Evolutionary conservation across 1,140 invertebrate genomes (phyloP).

Genomic region (Theocolax elegans): DNA sequence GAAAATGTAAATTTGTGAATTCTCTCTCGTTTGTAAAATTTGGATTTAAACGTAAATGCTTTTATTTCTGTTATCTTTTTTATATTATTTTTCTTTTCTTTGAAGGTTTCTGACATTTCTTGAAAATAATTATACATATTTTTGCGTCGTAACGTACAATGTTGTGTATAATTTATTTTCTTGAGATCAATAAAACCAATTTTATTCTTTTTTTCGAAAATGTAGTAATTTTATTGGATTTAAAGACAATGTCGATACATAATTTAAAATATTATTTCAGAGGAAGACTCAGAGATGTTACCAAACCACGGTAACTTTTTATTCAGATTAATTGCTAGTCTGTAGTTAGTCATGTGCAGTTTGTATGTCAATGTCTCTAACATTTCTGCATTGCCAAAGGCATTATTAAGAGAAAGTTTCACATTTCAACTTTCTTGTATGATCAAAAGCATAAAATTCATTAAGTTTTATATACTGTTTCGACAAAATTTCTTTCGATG

Average conservation of each 20-base stretch:
- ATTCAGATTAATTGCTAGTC: slow-evolving; percentile 38
- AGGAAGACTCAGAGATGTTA: slow-evolving; percentile 69
- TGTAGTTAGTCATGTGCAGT: slow-evolving; percentile 34
- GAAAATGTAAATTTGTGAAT: too few species aligned
- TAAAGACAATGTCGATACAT: slow-evolving; percentile 46
- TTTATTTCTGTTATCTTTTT: too few species aligned
- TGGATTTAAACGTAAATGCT: too few species aligned
- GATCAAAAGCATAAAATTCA: background rate
- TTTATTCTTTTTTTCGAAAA: too few species aligned
- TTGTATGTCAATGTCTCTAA: slow-evolving; percentile 36
- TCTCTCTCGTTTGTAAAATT: too few species aligned
- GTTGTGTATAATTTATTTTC: background rate
- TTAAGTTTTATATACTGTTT: background rate
- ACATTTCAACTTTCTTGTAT: background rate
- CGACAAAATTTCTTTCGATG: too few species aligned
- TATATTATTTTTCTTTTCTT: background rate
- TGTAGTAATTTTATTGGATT: background rate
- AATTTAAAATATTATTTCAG: slow-evolving; percentile 65
- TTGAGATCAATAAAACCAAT: background rate
- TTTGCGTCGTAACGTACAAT: too few species aligned
- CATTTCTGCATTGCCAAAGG: slow-evolving; percentile 10
- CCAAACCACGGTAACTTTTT: slow-evolving; percentile 66
- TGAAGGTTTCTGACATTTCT: background rate
- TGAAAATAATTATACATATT: background rate
- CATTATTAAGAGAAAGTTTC: slow-evolving; percentile 14